Evolutionary conservation across 2,797 vertebrate genomes (phyloP).

Genomic region (Pyrocephalus nanus): DNA sequence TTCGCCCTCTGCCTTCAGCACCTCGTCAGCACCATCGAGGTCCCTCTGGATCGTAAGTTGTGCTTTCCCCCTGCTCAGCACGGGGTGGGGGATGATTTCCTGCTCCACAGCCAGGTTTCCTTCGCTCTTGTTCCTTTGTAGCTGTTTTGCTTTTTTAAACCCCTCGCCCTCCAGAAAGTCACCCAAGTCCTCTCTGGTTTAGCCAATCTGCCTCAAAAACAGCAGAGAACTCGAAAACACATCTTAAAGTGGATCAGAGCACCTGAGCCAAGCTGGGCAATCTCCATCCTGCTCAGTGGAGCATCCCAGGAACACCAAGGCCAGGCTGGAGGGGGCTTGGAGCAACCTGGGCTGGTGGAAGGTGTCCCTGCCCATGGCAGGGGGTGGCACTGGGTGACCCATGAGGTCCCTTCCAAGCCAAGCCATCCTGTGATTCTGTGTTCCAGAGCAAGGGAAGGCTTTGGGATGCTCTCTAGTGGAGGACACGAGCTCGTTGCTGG

Average conservation of each 20-base stretch:
- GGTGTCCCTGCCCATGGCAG: no score
- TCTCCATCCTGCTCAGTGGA: neutral
- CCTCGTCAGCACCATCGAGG: conserved; percentile 82
- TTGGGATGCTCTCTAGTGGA: neutral
- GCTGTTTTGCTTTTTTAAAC: neutral
- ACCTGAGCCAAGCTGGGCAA: neutral
- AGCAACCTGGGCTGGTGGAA: neutral
- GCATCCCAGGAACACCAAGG: neutral
- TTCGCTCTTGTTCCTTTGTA: neutral
- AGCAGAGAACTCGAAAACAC: neutral
- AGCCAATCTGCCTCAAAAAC: neutral
- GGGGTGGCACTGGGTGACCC: neutral
- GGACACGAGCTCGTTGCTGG: neutral
- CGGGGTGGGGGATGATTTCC: neutral
- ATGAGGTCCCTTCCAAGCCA: neutral
- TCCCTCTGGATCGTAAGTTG: conserved; percentile 91
- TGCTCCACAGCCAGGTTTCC: neutral
- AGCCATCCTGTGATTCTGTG: neutral
- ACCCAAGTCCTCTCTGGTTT: neutral
- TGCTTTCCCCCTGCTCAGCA: neutral
- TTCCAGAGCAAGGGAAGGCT: neutral
- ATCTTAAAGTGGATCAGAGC: neutral
- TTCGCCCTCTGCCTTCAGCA: conserved; percentile 79
- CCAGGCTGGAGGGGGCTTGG: neutral
- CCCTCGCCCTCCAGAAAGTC: neutral